phyloP scores from a whole-genome alignment of 2,888 invertebrate genomes.

The Druceiella hillmani region DNA sequence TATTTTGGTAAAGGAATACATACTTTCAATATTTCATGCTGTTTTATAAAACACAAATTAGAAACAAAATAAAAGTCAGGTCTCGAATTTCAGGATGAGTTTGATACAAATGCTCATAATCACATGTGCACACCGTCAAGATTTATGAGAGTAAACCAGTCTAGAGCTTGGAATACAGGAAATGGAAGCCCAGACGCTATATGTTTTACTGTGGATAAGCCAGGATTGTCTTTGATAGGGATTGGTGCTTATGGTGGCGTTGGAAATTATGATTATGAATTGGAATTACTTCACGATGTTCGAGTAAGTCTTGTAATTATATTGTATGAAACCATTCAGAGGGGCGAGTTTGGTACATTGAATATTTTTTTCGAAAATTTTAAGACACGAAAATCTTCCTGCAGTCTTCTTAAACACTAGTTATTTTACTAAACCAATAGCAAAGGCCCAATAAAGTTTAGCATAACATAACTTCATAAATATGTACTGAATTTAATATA shows the following conservation, averaged over 20 bases:
- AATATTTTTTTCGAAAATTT: too few relatives aligned
- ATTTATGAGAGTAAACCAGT: constrained; percentile 85
- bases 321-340: too few relatives aligned
- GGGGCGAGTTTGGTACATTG: too few relatives aligned
- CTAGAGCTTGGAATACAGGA: constrained; percentile 94
- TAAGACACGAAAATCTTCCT: too few relatives aligned
- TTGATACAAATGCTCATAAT: constrained; percentile 49
- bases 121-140: constrained; percentile 82
- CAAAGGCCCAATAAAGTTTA: too few relatives aligned
- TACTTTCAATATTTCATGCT: too few relatives aligned
- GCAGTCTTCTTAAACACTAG: too few relatives aligned
- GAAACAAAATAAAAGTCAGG: constrained; percentile 8
- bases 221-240: constrained; percentile 85
- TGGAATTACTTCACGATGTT: constrained; percentile 76
- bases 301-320: constrained; percentile 31
- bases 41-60: too few relatives aligned
- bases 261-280: constrained; percentile 84
- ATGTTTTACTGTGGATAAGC: constrained; percentile 86
- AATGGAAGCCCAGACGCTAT: constrained; percentile 96
- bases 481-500: too few relatives aligned
- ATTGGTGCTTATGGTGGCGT: constrained; percentile 87
- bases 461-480: too few relatives aligned
- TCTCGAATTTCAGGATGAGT: constrained; percentile 33
- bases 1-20: too few relatives aligned
- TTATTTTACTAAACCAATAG: too few relatives aligned